A percentile compares a stretch with the other conserved stretches of the same genome.
Evolutionary conservation across 2,797 vertebrate genomes (phyloP).

Genomic region (Megaceryle alcyon): DNA sequence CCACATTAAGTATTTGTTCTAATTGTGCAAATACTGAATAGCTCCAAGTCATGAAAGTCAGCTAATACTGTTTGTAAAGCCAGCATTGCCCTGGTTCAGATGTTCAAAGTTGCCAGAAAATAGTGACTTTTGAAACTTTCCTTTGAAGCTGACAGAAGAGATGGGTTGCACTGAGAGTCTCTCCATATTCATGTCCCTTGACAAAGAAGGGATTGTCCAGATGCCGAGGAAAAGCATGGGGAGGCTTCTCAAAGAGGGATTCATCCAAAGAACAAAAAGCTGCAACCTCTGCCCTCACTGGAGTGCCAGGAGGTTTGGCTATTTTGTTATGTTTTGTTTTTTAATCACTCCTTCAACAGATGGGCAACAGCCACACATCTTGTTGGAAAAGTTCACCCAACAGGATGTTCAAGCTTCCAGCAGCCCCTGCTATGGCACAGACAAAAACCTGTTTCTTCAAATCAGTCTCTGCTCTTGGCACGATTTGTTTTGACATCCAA

Average conservation of each 20-base stretch:
- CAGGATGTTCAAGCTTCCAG: not conserved
- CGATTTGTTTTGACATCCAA: not conserved
- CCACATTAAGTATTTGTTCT: slow-evolving; percentile 8
- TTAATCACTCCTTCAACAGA: slow-evolving; percentile 11
- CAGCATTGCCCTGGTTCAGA: not conserved
- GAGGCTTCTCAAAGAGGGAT: slow-evolving; percentile 47
- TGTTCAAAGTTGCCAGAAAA: slow-evolving; percentile 16
- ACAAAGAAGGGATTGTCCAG: slow-evolving; percentile 49
- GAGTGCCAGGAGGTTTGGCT: not conserved
- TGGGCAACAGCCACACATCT: not conserved
- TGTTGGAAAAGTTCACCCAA: not conserved
- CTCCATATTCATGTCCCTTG: slow-evolving; percentile 58
- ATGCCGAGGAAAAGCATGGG: not conserved
- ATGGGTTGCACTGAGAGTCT: not conserved
- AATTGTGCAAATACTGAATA: slow-evolving; percentile 33
- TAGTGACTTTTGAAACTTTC: slow-evolving; percentile 28
- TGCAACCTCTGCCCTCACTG: slow-evolving; percentile 32
- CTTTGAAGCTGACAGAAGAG: slow-evolving; percentile 43
- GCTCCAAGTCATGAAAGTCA: slow-evolving; percentile 48
- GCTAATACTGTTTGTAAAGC: slow-evolving; percentile 32
- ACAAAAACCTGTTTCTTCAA: not conserved
- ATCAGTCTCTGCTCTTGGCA: not conserved
- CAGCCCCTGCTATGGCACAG: fast-evolving
- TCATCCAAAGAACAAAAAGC: slow-evolving; percentile 52
- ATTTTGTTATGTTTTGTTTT: not conserved